These are phyloP conservation scores for Steinernema feltiae DNA, from an alignment of 1,140 invertebrate genomes.

Conservation along the genomic window DNA sequence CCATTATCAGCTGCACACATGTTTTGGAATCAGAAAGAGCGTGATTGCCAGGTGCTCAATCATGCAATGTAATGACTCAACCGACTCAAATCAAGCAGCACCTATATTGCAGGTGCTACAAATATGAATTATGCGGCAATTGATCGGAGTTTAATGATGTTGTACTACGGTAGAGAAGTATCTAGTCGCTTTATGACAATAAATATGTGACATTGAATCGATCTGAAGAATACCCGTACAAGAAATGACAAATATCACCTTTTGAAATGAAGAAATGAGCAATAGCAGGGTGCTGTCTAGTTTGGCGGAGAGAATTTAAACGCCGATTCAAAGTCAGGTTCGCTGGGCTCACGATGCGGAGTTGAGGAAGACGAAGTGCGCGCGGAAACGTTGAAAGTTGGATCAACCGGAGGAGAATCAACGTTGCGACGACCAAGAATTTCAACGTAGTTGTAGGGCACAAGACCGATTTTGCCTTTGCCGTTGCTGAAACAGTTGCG, in stretches of 20 bases:
- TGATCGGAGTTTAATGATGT: too few species aligned
- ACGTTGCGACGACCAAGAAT: slow-evolving; percentile 46
- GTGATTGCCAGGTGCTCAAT: too few species aligned
- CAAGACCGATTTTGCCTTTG: slow-evolving; percentile 60
- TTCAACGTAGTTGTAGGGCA: slow-evolving; percentile 63
- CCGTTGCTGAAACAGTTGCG: slow-evolving; percentile 30
- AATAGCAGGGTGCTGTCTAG: neutral
- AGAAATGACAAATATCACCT: neutral
- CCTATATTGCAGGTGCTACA: too few species aligned
- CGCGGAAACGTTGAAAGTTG: slow-evolving; percentile 8
- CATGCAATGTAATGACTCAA: too few species aligned
- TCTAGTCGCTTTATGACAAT: neutral
- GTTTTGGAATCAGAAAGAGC: too few species aligned
- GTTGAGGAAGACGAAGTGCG: neutral
- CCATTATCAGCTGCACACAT: too few species aligned
- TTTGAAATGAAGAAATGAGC: neutral
- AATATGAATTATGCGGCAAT: too few species aligned
- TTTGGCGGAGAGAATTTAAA: slow-evolving; percentile 3
- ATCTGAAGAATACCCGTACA: neutral
- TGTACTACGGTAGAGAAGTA: too few species aligned
- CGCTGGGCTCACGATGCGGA: neutral
- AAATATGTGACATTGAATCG: neutral
- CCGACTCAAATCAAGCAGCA: too few species aligned
- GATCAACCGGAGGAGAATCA: slow-evolving; percentile 29
- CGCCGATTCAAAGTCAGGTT: neutral